phyloP scores from a whole-genome alignment of 1,140 invertebrate genomes.

The Macrobrachium rosenbergii region DNA sequence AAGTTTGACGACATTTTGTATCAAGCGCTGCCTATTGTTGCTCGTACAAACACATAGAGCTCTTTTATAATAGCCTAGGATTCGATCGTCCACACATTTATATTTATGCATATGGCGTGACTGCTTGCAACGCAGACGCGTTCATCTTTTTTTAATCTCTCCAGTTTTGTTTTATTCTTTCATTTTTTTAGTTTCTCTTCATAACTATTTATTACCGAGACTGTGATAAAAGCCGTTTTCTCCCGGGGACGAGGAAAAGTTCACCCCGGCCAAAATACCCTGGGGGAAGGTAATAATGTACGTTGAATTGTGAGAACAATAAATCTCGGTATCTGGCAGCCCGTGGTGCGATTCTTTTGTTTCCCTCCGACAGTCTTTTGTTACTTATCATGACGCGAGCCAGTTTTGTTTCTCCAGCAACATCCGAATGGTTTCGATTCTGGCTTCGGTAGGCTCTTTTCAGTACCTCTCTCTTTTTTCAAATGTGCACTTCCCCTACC shows the following conservation, averaged over 20 bases:
- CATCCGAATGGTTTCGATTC: conserved; percentile 27
- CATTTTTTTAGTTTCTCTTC: too few species aligned
- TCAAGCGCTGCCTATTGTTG: conserved; percentile 42
- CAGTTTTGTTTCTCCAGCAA: conserved; percentile 49
- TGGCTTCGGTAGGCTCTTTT: conserved; percentile 22
- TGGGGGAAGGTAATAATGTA: conserved; percentile 8
- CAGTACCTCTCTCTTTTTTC: neutral
- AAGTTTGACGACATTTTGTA: conserved; percentile 23
- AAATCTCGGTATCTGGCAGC: conserved; percentile 56
- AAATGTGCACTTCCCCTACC: neutral
- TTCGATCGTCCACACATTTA: too few species aligned
- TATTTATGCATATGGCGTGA: too few species aligned
- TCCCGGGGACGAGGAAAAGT: neutral
- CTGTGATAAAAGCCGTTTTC: neutral
- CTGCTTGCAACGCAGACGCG: too few species aligned
- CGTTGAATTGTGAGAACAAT: conserved; percentile 49
- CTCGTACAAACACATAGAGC: neutral
- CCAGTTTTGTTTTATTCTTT: too few species aligned
- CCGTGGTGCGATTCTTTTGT: conserved; percentile 52
- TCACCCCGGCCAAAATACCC: neutral
- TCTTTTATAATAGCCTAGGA: neutral
- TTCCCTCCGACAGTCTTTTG: conserved; percentile 58
- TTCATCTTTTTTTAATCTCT: too few species aligned
- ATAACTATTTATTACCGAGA: neutral
- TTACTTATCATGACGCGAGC: conserved; percentile 58